Evolutionary conservation across 2,888 invertebrate genomes (phyloP).

Genomic region (Emmelina monodactyla): DNA sequence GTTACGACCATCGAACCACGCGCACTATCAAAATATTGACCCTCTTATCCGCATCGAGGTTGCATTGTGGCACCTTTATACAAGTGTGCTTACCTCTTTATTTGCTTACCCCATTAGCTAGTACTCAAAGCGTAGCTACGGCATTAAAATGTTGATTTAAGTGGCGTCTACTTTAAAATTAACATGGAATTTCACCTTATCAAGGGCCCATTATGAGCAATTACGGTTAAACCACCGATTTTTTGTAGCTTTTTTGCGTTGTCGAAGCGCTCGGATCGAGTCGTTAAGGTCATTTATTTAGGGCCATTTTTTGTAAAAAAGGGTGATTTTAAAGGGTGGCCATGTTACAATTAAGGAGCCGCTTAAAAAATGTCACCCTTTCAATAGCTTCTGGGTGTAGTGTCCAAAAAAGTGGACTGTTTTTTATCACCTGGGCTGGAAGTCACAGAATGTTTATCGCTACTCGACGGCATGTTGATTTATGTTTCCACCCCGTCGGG

Average conservation of each 20-base stretch:
- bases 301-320: constrained; percentile 46
- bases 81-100: constrained; percentile 43
- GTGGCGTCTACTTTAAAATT: constrained; percentile 27
- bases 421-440: constrained; percentile 63
- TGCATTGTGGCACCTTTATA: constrained; percentile 45
- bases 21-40: constrained; percentile 62
- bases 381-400: constrained; percentile 36
- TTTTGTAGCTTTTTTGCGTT: constrained; percentile 39
- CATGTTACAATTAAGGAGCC: constrained; percentile 54
- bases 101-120: constrained; percentile 54
- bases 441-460: constrained; percentile 65
- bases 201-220: constrained; percentile 38
- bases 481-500: constrained; percentile 53
- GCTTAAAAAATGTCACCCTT: constrained; percentile 64
- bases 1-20: constrained; percentile 47
- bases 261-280: constrained; percentile 27
- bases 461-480: constrained; percentile 60
- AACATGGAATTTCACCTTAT: constrained; percentile 39
- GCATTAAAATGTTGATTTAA: constrained; percentile 48
- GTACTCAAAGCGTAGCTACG: constrained; percentile 42
- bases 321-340: constrained; percentile 49
- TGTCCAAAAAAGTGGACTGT: constrained; percentile 51
- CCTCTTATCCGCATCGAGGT: constrained; percentile 50
- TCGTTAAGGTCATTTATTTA: constrained; percentile 52
- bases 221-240: constrained; percentile 27